phyloP scores from a whole-genome alignment of 2,113 vertebrate species.

The Oreocharis arfaki region DNA sequence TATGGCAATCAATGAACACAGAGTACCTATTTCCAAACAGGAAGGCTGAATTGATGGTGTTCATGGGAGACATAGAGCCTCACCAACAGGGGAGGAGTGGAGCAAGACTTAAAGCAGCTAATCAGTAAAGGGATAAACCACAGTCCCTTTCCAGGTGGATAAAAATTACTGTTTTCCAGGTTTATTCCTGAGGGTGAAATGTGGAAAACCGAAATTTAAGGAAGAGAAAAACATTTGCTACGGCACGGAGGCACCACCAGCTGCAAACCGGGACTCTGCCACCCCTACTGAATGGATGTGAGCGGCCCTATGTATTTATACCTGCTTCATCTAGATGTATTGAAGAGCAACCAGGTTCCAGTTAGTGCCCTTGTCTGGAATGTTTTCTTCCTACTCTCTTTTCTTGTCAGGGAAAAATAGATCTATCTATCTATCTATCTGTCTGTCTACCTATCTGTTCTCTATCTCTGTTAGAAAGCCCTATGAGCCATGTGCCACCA shows the following conservation, averaged over 20 bases:
- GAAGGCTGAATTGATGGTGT: not conserved
- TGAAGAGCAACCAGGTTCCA: not conserved
- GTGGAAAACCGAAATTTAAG: not conserved
- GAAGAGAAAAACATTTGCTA: not conserved
- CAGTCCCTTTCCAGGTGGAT: not conserved
- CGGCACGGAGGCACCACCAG: not conserved
- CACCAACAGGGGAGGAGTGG: not conserved
- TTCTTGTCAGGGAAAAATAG: not conserved
- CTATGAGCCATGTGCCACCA: not conserved
- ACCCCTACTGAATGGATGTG: rapidly evolving
- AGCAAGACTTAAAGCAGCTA: not conserved
- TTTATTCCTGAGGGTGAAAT: not conserved
- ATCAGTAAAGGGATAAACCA: not conserved
- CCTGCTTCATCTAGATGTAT: not conserved
- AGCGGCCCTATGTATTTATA: not conserved
- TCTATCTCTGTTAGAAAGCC: not conserved
- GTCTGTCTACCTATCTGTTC: too few relatives aligned
- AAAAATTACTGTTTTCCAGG: not conserved
- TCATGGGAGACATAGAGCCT: not conserved
- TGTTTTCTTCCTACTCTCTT: not conserved
- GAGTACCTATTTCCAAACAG: not conserved
- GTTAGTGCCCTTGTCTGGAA: not conserved
- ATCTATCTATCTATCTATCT: not conserved
- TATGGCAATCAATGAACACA: not conserved
- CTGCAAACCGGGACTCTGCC: not conserved